Evolutionary conservation across 2,113 vertebrate genomes (phyloP).

Genomic region (Alectura lathami): DNA sequence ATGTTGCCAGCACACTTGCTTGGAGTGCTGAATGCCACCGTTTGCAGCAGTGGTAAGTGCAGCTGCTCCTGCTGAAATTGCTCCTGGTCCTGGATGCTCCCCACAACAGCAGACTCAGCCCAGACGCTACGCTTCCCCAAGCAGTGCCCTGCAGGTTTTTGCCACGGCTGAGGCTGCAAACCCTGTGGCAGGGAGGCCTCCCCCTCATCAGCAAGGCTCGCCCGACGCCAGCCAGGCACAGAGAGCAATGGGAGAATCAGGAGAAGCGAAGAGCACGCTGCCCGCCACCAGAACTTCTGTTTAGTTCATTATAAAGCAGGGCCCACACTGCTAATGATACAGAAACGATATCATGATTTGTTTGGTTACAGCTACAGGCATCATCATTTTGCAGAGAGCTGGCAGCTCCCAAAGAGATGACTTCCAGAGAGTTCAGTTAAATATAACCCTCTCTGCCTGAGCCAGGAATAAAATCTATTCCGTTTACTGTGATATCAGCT

Average conservation of each 20-base stretch:
- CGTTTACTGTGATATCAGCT: conserved; percentile 45
- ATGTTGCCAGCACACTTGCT: neutral
- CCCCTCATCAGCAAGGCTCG: neutral
- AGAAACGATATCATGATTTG: neutral
- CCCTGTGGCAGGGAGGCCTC: neutral
- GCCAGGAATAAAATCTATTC: conserved; percentile 31
- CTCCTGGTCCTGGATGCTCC: neutral
- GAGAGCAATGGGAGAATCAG: neutral
- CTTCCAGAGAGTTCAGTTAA: conserved; percentile 34
- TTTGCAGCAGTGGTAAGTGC: neutral
- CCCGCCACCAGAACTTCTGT: neutral
- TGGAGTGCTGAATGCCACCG: neutral
- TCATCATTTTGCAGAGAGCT: neutral
- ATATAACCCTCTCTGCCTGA: neutral
- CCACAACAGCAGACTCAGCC: neutral
- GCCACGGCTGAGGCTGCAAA: neutral
- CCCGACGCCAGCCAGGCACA: neutral
- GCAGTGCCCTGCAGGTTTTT: neutral
- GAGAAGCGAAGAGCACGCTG: neutral
- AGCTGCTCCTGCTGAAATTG: neutral
- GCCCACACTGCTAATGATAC: neutral
- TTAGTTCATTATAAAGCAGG: neutral
- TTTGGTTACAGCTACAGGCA: neutral
- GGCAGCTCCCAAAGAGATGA: conserved; percentile 14
- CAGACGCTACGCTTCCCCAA: neutral